These are phyloP conservation scores for Cataglyphis cursor DNA, from an alignment of 2,888 invertebrate genomes.

Conservation along the genomic window DNA sequence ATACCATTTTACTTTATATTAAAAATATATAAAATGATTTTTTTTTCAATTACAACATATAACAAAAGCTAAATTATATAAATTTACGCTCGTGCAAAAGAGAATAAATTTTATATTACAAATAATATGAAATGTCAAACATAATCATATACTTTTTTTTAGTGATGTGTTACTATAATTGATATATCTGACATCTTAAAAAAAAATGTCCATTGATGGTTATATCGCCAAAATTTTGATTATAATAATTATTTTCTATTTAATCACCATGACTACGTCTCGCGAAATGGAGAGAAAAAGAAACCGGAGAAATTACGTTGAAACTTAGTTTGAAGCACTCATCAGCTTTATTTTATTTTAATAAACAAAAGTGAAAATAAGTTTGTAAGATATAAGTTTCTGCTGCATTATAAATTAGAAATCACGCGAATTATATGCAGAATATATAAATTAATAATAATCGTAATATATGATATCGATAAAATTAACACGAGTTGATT, in stretches of 20 bases:
- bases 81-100: neutral
- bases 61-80: neutral
- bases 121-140: neutral
- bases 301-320: neutral
- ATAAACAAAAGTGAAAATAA: neutral
- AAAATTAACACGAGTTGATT: neutral
- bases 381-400: neutral
- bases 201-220: neutral
- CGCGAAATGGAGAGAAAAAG: neutral
- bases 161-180: neutral
- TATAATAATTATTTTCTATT: neutral
- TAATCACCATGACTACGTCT: neutral
- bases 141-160: neutral
- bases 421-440: neutral
- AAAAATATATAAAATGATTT: neutral
- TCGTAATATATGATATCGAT: neutral
- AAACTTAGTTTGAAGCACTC: neutral
- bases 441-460: neutral
- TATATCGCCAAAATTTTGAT: neutral
- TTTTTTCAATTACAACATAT: neutral
- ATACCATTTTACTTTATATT: neutral
- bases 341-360: neutral
- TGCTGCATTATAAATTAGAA: neutral
- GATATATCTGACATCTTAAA: neutral
- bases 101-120: conserved; percentile 7